Conservation (phyloP, 2,113 vertebrate species). For the Bujurquina vittata region DNA sequence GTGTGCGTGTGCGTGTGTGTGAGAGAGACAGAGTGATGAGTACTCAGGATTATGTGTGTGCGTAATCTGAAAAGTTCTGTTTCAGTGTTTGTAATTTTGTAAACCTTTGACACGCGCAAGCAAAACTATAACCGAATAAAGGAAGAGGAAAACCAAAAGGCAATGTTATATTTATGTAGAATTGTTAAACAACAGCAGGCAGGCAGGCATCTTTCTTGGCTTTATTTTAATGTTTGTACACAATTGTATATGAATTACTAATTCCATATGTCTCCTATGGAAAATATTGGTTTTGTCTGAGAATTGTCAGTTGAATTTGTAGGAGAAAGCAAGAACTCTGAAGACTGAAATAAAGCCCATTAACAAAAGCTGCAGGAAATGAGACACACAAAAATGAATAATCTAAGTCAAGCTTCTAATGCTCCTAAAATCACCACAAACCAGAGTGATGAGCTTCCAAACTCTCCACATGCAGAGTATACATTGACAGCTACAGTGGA, state of each 20-base stretch:
- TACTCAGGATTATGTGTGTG: too few relatives aligned
- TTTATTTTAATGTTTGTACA: neutral
- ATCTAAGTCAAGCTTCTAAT: conserved; percentile 45
- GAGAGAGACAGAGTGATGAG: too few relatives aligned
- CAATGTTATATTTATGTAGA: too few relatives aligned
- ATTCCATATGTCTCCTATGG: neutral
- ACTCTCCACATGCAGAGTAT: conserved; percentile 12
- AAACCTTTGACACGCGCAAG: too few relatives aligned
- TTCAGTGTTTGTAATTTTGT: too few relatives aligned
- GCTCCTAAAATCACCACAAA: conserved; percentile 51
- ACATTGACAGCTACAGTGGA: too few relatives aligned
- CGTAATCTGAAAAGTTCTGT: too few relatives aligned
- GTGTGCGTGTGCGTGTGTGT: too few relatives aligned
- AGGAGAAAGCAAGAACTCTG: neutral
- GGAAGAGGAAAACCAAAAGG: too few relatives aligned
- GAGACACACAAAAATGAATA: conserved; percentile 25
- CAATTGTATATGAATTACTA: neutral
- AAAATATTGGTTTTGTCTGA: neutral
- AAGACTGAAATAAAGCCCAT: conserved; percentile 1
- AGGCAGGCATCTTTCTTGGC: rapidly evolving
- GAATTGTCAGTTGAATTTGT: neutral
- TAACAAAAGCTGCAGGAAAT: conserved; percentile 20
- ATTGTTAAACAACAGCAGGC: neutral
- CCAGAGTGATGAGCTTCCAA: conserved; percentile 8
- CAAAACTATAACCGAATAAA: too few relatives aligned